Percentiles rank a stretch among this genome's conserved stretches.
These are phyloP conservation scores for Drosophila flavopinicola DNA, from an alignment of 2,888 invertebrate species.

Conservation along the genomic window DNA sequence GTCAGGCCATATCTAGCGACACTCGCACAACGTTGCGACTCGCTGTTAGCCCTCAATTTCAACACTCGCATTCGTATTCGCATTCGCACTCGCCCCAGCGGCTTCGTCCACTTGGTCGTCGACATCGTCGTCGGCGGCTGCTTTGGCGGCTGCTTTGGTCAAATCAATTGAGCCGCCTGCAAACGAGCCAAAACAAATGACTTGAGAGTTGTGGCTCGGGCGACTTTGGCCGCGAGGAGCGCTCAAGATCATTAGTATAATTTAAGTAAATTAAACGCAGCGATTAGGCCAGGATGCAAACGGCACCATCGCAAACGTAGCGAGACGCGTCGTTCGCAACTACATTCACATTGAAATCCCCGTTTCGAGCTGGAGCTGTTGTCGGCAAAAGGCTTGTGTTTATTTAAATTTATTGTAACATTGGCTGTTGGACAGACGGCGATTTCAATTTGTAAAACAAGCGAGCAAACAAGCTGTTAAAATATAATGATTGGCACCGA, in stretches of 20 bases:
- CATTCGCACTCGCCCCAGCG: constrained; percentile 50
- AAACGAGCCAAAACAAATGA: constrained; percentile 78
- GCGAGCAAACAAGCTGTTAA: constrained; percentile 79
- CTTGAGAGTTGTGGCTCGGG: constrained; percentile 49
- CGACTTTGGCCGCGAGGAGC: constrained; percentile 51
- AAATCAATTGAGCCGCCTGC: constrained; percentile 80
- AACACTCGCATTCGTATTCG: constrained; percentile 60
- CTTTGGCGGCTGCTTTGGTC: constrained; percentile 77
- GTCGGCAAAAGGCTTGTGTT: constrained; percentile 72
- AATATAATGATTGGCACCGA: constrained; percentile 78
- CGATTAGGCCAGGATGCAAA: constrained; percentile 80
- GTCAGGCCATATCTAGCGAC: constrained; percentile 83
- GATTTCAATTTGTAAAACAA: constrained; percentile 81
- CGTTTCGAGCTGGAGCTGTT: constrained; percentile 18
- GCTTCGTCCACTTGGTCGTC: constrained; percentile 33
- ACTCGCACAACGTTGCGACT: constrained; percentile 61
- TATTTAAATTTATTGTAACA: constrained; percentile 81
- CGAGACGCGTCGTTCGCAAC: constrained; percentile 26
- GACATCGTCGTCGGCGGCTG: constrained; percentile 54
- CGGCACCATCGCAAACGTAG: constrained; percentile 43
- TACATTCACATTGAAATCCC: constrained; percentile 23
- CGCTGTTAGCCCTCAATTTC: constrained; percentile 66
- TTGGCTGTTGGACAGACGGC: constrained; percentile 53
- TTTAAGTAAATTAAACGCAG: constrained; percentile 82
- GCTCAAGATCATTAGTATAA: constrained; percentile 81